Base-by-base conservation (phyloP, 2,888 invertebrate species). In the Leptopterna dolabrata region DNA sequence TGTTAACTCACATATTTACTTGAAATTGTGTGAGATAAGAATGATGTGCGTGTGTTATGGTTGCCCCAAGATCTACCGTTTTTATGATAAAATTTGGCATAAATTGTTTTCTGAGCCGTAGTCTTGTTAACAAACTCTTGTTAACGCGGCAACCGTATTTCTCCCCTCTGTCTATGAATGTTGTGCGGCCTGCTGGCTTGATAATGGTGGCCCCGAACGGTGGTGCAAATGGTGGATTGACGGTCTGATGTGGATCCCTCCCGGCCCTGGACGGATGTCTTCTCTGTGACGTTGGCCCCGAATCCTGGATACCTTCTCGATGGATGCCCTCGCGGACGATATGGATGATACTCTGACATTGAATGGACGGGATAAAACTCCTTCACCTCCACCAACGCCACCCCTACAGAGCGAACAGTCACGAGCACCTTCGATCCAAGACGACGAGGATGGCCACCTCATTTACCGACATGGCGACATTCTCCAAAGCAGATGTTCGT, bases 401-500 rank as follows among this genome's bases (percentile, higher is more conserved):
- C 86, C 47, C 43, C 86, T 29, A 86, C 95, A 96, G 96, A 95
- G 95, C 94, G 95, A 96, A 43, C 85, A 88, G n/a, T 76, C 88
- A 45, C 90, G 90, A 89, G 95, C 96, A 92, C 97, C 97, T 93
- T 96, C 97, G 93, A 96, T 99, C 94, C 97, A 98, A 95, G 98
- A 99, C 95, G 99, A 99, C 95, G 97, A 97, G 94, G 99, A 99
- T 94, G 99, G 99, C 94, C 99, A 99, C 94, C 97, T 99, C 94
- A 96, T 99, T 94, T 99, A 99, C 96, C 96, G 96, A 94, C 95
- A 96, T 94, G 99, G 99, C 94, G 99, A 99, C 95, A 95, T 97
- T 94, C 97, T 99, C 94, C 97, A 97, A 95, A 97, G 97, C 95
- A 96, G 98, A 98, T 99, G 99, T 97, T 97, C 97, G 97, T 97